Conservation (phyloP, 2,113 vertebrate species). For the Boulengeromyrus knoepffleri region DNA sequence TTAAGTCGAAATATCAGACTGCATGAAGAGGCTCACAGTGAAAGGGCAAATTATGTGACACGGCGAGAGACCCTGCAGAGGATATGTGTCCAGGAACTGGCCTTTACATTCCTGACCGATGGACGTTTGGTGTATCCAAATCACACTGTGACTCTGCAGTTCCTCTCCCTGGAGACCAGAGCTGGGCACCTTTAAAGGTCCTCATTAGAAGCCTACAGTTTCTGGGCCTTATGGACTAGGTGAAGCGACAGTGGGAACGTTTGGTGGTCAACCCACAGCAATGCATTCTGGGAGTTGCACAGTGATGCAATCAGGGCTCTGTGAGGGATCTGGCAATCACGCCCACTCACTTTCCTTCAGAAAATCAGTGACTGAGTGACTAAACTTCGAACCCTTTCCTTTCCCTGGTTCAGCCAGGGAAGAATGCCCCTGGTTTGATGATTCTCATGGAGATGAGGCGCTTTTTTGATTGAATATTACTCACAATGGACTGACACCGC, state of each 20-base stretch:
- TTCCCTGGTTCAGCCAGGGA: not conserved
- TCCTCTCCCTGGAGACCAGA: not conserved
- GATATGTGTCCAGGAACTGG: not conserved
- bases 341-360: not conserved
- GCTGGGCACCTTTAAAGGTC: not conserved
- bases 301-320: not conserved
- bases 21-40: not conserved
- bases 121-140: not conserved
- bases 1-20: not conserved
- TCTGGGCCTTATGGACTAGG: not conserved
- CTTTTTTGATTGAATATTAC: not conserved
- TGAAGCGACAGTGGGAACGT: not conserved
- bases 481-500: not conserved
- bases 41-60: not conserved
- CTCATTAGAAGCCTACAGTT: not conserved
- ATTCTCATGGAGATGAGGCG: not conserved
- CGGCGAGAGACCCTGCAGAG: not conserved
- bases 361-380: not conserved
- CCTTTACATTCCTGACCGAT: not conserved
- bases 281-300: not conserved
- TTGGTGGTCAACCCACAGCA: not conserved
- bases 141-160: not conserved
- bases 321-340: not conserved
- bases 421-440: not conserved
- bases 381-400: not conserved